A percentile compares a stretch with the other conserved stretches of the same genome.
Evolutionary conservation across 2,113 vertebrate genomes (phyloP).

Genomic region (Hiodon alosoides): DNA sequence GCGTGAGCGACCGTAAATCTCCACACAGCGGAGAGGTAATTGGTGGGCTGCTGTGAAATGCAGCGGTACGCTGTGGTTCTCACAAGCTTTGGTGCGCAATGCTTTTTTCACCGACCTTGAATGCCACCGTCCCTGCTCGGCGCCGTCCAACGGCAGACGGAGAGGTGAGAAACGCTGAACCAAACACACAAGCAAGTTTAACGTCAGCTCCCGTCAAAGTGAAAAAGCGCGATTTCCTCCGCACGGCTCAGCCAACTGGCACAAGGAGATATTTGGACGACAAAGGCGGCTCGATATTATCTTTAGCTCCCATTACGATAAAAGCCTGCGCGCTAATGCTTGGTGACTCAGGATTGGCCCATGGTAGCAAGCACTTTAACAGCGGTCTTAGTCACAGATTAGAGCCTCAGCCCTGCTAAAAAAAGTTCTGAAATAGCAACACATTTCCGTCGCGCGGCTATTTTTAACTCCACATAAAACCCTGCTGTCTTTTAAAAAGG

Average conservation of each 20-base stretch:
- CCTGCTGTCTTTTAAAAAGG: background rate
- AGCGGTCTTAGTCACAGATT: conserved; percentile 7
- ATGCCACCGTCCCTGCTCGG: no score
- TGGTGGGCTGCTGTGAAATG: no score
- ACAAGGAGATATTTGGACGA: background rate
- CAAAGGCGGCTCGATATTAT: background rate
- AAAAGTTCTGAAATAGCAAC: background rate
- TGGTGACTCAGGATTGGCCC: background rate
- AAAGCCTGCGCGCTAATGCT: background rate
- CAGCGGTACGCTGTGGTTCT: no score
- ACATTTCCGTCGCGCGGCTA: background rate
- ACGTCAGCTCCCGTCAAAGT: no score
- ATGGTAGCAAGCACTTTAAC: background rate
- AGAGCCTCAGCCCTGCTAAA: background rate
- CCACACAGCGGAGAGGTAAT: no score
- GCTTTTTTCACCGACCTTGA: no score
- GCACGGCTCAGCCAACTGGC: background rate
- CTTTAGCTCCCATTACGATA: background rate
- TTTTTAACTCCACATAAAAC: conserved; percentile 6
- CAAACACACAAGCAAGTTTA: no score
- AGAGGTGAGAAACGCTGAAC: no score
- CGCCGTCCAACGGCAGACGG: no score
- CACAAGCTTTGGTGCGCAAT: no score
- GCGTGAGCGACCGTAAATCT: no score
- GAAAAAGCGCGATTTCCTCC: no score